Percentiles rank a stretch among this genome's conserved stretches.
Conservation (phyloP, 2,797 vertebrate genomes). For the Pagetopsis macropterus region DNA sequence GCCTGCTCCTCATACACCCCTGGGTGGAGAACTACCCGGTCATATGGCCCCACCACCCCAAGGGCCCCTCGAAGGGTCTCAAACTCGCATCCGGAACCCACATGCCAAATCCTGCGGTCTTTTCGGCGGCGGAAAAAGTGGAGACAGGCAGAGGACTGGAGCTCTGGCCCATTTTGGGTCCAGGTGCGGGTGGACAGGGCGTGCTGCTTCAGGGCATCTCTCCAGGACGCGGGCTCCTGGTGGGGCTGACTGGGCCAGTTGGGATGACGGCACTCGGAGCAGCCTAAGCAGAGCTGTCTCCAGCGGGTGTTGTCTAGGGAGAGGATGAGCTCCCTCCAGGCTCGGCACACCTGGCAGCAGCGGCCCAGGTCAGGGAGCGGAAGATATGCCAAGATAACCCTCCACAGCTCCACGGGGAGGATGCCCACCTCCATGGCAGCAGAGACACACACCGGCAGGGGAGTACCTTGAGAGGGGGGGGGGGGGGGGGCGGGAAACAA, state of each 20-base stretch:
- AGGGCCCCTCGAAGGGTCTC: conserved; percentile 86
- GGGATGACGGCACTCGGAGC: conserved; percentile 88
- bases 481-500: conserved; percentile 54
- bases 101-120: conserved; percentile 84
- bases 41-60: conserved; percentile 83
- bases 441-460: conserved; percentile 34
- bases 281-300: conserved; percentile 90
- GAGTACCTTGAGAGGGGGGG: conserved; percentile 39
- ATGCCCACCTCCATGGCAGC: conserved; percentile 85
- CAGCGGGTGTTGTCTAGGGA: conserved; percentile 93
- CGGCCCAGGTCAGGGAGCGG: conserved; percentile 89
- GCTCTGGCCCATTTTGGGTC: conserved; percentile 85
- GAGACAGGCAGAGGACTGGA: conserved; percentile 88
- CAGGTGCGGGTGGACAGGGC: conserved; percentile 88
- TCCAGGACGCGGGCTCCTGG: conserved; percentile 87
- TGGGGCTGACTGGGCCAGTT: conserved; percentile 91
- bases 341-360: conserved; percentile 90
- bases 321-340: conserved; percentile 90
- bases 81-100: conserved; percentile 85
- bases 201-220: conserved; percentile 89
- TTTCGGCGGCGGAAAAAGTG: conserved; percentile 87
- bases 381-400: conserved; percentile 89
- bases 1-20: conserved; percentile 91
- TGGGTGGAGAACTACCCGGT: conserved; percentile 86
- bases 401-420: conserved; percentile 89